Conservation (phyloP, 2,888 invertebrate species). For the Chalcosyrphus nemorum region DNA sequence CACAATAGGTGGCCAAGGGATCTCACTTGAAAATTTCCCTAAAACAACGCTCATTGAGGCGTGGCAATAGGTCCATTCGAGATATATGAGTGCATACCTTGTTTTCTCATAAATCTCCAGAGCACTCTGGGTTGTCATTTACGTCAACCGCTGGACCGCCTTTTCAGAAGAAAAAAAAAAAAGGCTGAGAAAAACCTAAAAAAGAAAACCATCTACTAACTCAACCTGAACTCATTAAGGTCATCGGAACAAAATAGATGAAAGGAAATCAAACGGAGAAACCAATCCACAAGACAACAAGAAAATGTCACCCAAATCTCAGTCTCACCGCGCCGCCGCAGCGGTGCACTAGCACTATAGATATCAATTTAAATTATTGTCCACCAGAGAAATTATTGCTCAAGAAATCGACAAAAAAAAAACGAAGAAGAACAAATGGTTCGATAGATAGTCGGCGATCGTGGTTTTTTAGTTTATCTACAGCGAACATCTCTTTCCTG, state of each 20-base stretch:
- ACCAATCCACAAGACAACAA: slow-evolving; percentile 24
- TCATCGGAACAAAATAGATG: slow-evolving; percentile 62
- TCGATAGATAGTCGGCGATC: slow-evolving; percentile 35
- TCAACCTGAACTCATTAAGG: slow-evolving; percentile 70
- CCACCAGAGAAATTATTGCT: slow-evolving; percentile 54
- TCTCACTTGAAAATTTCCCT: slow-evolving; percentile 5
- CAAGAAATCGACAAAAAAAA: slow-evolving; percentile 16
- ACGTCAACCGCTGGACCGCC: slow-evolving; percentile 43
- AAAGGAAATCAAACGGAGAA: slow-evolving; percentile 55
- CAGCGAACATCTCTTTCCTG: slow-evolving; percentile 64
- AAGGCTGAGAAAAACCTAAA: neutral
- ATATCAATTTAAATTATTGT: slow-evolving; percentile 72
- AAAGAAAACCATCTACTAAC: slow-evolving; percentile 27
- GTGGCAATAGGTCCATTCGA: slow-evolving; percentile 38
- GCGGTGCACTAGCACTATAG: slow-evolving; percentile 54
- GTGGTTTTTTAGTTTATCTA: slow-evolving; percentile 51
- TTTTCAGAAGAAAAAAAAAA: neutral
- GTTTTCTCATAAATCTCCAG: slow-evolving; percentile 49
- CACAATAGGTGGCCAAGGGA: slow-evolving; percentile 37
- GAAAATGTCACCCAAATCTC: slow-evolving; percentile 66
- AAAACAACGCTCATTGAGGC: slow-evolving; percentile 52
- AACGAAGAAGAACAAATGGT: slow-evolving; percentile 52
- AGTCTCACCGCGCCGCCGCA: slow-evolving; percentile 21
- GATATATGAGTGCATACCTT: neutral
- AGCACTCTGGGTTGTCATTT: slow-evolving; percentile 62